Evolutionary conservation across 2,888 invertebrate genomes (phyloP).

Genomic region (Linnaemya vulpina): DNA sequence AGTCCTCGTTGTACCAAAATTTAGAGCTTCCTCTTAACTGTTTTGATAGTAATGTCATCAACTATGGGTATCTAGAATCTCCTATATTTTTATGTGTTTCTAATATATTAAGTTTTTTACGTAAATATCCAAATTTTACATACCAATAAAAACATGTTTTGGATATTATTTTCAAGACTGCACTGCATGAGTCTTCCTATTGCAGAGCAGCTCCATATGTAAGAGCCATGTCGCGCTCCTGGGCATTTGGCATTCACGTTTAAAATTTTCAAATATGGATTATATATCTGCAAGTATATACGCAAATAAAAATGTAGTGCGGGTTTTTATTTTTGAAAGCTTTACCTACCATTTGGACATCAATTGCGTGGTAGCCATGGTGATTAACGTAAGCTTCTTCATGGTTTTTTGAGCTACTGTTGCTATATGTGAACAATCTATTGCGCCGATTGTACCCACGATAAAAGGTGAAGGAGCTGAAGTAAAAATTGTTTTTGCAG

Average conservation of each 20-base stretch:
- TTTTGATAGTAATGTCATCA: constrained; percentile 26
- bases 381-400: constrained; percentile 36
- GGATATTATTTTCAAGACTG: constrained; percentile 33
- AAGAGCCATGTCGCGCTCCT: too few relatives aligned
- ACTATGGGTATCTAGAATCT: constrained; percentile 11
- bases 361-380: constrained; percentile 32
- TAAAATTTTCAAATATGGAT: constrained; percentile 13
- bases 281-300: constrained; percentile 32
- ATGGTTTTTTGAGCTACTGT: constrained; percentile 18
- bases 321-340: neutral
- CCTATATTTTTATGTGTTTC: neutral
- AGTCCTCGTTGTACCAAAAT: neutral
- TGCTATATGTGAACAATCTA: constrained; percentile 16
- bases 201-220: constrained; percentile 45
- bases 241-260: too few relatives aligned
- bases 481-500: constrained; percentile 22
- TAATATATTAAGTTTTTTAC: neutral
- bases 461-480: constrained; percentile 2
- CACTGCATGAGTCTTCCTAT: constrained; percentile 36
- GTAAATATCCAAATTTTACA: too few relatives aligned
- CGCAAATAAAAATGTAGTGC: constrained; percentile 25
- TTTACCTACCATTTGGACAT: too few relatives aligned
- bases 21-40: neutral
- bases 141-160: constrained; percentile 26
- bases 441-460: constrained; percentile 21